phyloP scores from a whole-genome alignment of 2,888 invertebrate species.

The Boloria euphrosyne region DNA sequence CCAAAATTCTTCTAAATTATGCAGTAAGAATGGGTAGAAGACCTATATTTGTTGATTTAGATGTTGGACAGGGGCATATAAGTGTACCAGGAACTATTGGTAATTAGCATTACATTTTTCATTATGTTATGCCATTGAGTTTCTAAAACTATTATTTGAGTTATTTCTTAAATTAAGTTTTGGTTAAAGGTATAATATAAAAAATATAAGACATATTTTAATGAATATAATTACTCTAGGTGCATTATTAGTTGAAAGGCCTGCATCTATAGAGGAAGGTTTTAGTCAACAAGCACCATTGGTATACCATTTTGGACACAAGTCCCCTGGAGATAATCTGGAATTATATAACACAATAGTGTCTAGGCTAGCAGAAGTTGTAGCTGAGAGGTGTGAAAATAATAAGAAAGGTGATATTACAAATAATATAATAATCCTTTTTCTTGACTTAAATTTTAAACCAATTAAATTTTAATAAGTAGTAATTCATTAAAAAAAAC shows the following conservation, averaged over 20 bases:
- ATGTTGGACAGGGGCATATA: slow-evolving; percentile 96
- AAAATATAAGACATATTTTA: too few relatives aligned
- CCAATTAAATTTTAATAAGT: too few relatives aligned
- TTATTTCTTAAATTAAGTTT: background rate
- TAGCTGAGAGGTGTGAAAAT: slow-evolving; percentile 90
- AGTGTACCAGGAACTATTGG: slow-evolving; percentile 96
- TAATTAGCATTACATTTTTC: background rate
- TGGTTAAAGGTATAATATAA: too few relatives aligned
- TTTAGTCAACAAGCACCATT: slow-evolving; percentile 96
- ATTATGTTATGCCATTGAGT: too few relatives aligned
- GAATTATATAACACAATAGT: slow-evolving; percentile 93
- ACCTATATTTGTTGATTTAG: slow-evolving; percentile 96
- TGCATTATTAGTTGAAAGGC: slow-evolving; percentile 94
- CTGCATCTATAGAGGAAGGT: slow-evolving; percentile 96
- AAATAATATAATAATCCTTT: too few relatives aligned
- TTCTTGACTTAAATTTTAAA: too few relatives aligned
- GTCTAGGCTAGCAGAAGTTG: slow-evolving; percentile 92
- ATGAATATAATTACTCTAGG: slow-evolving; percentile 77
- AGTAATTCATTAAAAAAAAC: too few relatives aligned
- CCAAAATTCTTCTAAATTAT: slow-evolving; percentile 95
- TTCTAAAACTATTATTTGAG: too few relatives aligned
- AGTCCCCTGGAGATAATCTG: slow-evolving; percentile 87
- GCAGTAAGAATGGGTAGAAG: slow-evolving; percentile 94
- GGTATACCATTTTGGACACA: slow-evolving; percentile 97
- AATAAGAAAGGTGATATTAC: slow-evolving; percentile 89